Conservation (phyloP, 2,888 invertebrate species). For the Elmis aenea region DNA sequence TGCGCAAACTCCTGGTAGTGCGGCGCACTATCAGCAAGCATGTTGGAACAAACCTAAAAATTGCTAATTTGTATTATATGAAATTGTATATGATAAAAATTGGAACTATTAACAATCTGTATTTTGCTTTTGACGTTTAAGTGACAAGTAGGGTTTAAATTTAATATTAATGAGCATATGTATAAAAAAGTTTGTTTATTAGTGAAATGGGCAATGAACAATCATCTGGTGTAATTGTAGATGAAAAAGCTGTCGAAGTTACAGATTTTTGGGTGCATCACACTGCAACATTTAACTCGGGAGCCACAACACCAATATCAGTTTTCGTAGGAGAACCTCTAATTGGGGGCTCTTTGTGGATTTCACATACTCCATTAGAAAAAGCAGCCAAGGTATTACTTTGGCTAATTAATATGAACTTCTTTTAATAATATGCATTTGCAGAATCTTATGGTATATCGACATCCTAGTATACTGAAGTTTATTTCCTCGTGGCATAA, state of each 20-base stretch:
- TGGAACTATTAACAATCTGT: too few species aligned
- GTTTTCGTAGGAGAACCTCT: conserved; percentile 71
- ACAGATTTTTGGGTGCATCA: conserved; percentile 76
- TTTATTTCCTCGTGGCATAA: conserved; percentile 79
- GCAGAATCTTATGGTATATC: conserved; percentile 78
- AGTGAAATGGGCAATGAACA: conserved; percentile 72
- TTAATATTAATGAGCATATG: too few species aligned
- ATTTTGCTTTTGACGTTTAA: too few species aligned
- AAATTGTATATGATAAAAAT: too few species aligned
- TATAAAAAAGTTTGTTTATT: too few species aligned
- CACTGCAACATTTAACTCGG: conserved; percentile 57
- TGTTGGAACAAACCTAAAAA: too few species aligned
- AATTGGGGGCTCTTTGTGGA: conserved; percentile 61
- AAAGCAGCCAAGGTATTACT: conserved; percentile 66
- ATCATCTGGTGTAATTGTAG: conserved; percentile 68
- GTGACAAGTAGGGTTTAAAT: too few species aligned
- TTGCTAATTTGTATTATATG: too few species aligned
- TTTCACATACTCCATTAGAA: conserved; percentile 63
- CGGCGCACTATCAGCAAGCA: too few species aligned
- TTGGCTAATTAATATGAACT: background rate
- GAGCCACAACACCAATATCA: conserved; percentile 64
- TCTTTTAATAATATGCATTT: conserved; percentile 31
- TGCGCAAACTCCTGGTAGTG: too few species aligned
- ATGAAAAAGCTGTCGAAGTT: conserved; percentile 69
- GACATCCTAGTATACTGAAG: conserved; percentile 81